Percentiles rank a stretch among this genome's conserved stretches.
Evolutionary conservation across 2,797 vertebrate genomes (phyloP).

Genomic region (Peromyscus melanophrys): DNA sequence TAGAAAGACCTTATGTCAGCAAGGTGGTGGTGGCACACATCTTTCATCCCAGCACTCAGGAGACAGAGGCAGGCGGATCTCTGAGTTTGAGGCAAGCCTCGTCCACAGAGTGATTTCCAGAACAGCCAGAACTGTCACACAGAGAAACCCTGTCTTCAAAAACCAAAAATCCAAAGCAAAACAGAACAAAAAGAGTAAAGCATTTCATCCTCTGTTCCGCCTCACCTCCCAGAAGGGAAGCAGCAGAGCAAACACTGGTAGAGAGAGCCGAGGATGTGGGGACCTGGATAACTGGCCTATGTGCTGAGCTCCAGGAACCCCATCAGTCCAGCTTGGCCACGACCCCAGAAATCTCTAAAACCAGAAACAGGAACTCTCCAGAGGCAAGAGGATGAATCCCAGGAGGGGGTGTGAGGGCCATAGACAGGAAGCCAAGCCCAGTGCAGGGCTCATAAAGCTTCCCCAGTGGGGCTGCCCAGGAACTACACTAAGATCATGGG

Average conservation of each 20-base stretch:
- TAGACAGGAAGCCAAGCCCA: slow-evolving; percentile 21
- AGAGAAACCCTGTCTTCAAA: background rate
- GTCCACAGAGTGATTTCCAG: background rate
- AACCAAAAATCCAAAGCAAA: background rate
- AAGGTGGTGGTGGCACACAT: rapidly evolving
- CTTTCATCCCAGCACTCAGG: background rate
- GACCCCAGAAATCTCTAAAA: slow-evolving; percentile 55
- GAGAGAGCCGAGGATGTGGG: background rate
- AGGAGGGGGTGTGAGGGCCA: background rate
- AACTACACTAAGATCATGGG: background rate
- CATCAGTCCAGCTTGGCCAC: background rate
- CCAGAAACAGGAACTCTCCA: slow-evolving; percentile 48
- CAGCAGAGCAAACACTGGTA: background rate
- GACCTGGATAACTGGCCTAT: background rate
- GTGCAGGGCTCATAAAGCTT: background rate
- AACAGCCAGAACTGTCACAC: background rate
- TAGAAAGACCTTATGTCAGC: background rate
- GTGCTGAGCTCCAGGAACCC: background rate
- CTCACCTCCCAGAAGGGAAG: background rate
- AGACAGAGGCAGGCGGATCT: background rate
- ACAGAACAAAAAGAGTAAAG: background rate
- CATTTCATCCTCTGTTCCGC: background rate
- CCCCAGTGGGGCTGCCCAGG: background rate
- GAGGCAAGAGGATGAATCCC: background rate
- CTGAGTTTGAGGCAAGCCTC: background rate